phyloP scores from a whole-genome alignment of 2,888 invertebrate species.

The Hydrotaea diabolus region DNA sequence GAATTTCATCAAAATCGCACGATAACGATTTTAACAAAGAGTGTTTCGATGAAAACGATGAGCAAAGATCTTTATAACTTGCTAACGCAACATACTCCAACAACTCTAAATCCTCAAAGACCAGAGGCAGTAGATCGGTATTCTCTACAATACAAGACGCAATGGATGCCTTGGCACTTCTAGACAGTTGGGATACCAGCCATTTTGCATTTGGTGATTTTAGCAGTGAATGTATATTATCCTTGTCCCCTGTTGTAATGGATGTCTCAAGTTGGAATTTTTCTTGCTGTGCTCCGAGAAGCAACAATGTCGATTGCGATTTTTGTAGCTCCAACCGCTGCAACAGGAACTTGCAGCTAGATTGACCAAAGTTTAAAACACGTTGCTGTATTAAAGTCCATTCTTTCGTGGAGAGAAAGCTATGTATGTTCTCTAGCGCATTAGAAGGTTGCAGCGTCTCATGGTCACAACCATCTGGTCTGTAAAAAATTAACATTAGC shows the following conservation, averaged over 20 bases:
- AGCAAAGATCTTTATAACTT: constrained; percentile 70
- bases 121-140: constrained; percentile 42
- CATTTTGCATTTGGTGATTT: constrained; percentile 68
- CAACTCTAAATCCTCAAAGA: constrained; percentile 72
- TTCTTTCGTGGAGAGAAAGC: constrained; percentile 74
- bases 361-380: constrained; percentile 79
- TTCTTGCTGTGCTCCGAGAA: constrained; percentile 59
- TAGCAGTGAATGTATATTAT: constrained; percentile 68
- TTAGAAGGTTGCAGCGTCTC: constrained; percentile 40
- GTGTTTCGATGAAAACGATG: constrained; percentile 68
- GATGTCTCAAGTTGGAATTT: constrained; percentile 14
- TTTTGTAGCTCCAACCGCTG: constrained; percentile 76
- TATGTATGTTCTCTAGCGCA: constrained; percentile 68
- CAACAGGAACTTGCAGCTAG: constrained; percentile 74
- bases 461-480: constrained; percentile 74
- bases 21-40: constrained; percentile 68
- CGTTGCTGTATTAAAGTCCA: constrained; percentile 78
- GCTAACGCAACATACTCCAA: constrained; percentile 73
- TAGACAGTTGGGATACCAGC: constrained; percentile 71
- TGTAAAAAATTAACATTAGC: constrained; percentile 75
- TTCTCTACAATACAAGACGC: constrained; percentile 63
- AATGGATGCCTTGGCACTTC: constrained; percentile 72
- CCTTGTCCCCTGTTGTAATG: constrained; percentile 41
- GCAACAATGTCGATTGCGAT: constrained; percentile 69
- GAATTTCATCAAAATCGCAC: constrained; percentile 68